Evolutionary conservation across 1,140 invertebrate species (phyloP).

Genomic region (Drosophila tsacasi): DNA sequence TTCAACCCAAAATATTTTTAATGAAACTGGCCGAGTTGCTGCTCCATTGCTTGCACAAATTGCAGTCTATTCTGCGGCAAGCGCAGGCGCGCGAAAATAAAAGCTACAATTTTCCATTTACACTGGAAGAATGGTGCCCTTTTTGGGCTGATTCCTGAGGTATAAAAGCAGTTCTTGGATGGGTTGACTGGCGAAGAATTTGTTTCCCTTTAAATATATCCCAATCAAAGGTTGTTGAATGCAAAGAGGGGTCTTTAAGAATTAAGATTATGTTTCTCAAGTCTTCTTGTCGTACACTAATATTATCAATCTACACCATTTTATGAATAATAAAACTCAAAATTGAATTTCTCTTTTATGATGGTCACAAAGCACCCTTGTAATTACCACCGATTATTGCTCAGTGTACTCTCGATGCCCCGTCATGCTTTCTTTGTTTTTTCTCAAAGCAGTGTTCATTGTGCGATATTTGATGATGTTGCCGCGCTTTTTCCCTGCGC

Average conservation of each 20-base stretch:
- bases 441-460: constrained; percentile 70
- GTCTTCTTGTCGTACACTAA: too few relatives aligned
- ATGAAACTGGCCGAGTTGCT: constrained; percentile 79
- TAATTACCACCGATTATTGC: constrained; percentile 10
- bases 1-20: constrained; percentile 82
- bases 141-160: neutral
- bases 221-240: too few relatives aligned
- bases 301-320: too few relatives aligned
- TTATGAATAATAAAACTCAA: neutral
- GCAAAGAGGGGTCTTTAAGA: too few relatives aligned
- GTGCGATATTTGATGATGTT: constrained; percentile 67
- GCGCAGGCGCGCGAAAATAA: constrained; percentile 44
- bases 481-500: constrained; percentile 71
- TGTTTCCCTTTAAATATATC: too few relatives aligned
- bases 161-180: neutral
- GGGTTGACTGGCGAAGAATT: neutral
- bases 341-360: neutral
- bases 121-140: constrained; percentile 30
- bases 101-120: constrained; percentile 33
- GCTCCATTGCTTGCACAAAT: constrained; percentile 77
- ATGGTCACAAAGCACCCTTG: neutral
- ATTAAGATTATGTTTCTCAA: too few relatives aligned
- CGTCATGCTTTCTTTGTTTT: constrained; percentile 82
- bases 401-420: constrained; percentile 49
- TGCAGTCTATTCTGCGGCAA: constrained; percentile 77